These are phyloP conservation scores for Branchinecta lynchi DNA, from an alignment of 1,140 invertebrate genomes.

Conservation along the genomic window DNA sequence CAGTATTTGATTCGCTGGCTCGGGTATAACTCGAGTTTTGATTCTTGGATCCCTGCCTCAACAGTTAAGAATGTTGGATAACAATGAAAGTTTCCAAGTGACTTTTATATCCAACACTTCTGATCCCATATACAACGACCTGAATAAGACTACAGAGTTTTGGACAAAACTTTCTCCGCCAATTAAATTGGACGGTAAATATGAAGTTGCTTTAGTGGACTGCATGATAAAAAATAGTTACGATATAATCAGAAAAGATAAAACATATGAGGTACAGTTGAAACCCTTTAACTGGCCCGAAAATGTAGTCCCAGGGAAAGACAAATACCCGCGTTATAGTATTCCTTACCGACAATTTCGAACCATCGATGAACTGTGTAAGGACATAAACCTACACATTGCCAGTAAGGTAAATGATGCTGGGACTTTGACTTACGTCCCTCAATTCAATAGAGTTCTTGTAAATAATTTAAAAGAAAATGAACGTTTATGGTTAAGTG, in stretches of 20 bases:
- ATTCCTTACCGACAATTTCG: neutral
- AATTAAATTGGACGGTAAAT: neutral
- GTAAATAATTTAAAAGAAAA: neutral
- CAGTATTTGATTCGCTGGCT: neutral
- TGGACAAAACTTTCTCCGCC: neutral
- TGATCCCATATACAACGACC: neutral
- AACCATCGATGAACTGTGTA: neutral
- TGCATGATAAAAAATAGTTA: neutral
- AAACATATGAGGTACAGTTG: neutral
- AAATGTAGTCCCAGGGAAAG: neutral
- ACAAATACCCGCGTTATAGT: neutral
- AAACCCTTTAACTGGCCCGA: neutral
- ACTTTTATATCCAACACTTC: conserved; percentile 1
- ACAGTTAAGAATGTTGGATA: neutral
- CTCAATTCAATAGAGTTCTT: neutral
- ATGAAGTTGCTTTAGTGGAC: neutral
- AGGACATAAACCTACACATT: neutral
- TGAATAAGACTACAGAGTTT: neutral
- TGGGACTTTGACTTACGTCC: neutral
- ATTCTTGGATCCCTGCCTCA: neutral
- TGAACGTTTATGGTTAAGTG: neutral
- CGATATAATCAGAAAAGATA: neutral
- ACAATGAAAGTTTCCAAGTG: neutral
- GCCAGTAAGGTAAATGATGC: neutral
- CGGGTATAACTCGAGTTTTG: neutral